phyloP scores from a whole-genome alignment of 2,888 invertebrate species.

The Gisinianus flammeolus region DNA sequence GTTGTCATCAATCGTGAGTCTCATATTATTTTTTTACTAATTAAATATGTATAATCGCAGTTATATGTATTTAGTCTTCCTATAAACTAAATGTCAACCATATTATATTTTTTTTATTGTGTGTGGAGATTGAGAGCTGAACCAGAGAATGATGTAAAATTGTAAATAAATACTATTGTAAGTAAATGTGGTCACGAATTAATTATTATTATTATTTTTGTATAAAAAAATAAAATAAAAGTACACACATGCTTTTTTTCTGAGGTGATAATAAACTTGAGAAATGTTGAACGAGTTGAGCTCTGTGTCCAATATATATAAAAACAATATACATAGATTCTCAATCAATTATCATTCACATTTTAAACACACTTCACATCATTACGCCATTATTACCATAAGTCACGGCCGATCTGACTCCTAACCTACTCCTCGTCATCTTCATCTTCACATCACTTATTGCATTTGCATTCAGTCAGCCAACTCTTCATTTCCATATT shows the following conservation, averaged over 20 bases:
- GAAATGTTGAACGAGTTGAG: constrained; percentile 26
- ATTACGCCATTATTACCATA: not conserved
- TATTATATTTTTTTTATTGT: not conserved
- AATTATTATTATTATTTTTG: not conserved
- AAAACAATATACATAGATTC: not conserved
- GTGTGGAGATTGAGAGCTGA: not conserved
- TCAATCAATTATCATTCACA: not conserved
- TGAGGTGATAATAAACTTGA: constrained; percentile 41
- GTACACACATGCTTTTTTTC: constrained; percentile 29
- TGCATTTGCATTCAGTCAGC: not conserved
- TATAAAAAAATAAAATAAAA: constrained; percentile 5
- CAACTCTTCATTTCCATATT: not conserved
- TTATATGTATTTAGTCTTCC: not conserved
- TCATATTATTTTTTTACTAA: constrained; percentile 16
- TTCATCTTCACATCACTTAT: not conserved
- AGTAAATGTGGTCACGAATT: not conserved
- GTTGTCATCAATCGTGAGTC: constrained; percentile 27
- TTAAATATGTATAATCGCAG: not conserved
- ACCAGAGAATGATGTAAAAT: not conserved
- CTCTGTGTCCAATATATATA: not conserved
- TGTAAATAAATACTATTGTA: not conserved
- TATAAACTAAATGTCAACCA: not conserved
- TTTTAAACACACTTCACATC: not conserved
- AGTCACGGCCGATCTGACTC: too few species aligned
- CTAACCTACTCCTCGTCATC: not conserved